A percentile compares a stretch with the other conserved stretches of the same genome.
These are phyloP conservation scores for Hemibagrus guttatus DNA, from an alignment of 2,797 vertebrate species.

Conservation along the genomic window DNA sequence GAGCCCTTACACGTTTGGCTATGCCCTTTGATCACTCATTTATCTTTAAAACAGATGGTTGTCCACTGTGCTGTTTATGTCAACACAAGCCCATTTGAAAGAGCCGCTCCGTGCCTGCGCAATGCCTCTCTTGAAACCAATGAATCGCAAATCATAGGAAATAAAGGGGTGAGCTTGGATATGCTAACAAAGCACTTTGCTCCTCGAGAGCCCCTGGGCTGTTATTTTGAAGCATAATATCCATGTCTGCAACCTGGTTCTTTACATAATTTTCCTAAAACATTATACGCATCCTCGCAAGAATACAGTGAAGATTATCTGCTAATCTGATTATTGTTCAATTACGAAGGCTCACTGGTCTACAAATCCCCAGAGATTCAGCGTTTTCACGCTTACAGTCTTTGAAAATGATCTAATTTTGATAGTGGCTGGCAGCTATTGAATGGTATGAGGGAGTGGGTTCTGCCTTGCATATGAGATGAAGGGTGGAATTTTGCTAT, in stretches of 20 bases:
- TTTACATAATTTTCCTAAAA: slow-evolving; percentile 64
- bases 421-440: slow-evolving; percentile 59
- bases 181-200: slow-evolving; percentile 54
- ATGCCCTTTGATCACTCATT: slow-evolving; percentile 80
- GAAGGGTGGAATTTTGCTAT: slow-evolving; percentile 63
- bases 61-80: slow-evolving; percentile 75
- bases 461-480: slow-evolving; percentile 61
- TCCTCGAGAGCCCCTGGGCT: slow-evolving; percentile 44
- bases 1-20: slow-evolving; percentile 74
- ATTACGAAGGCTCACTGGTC: slow-evolving; percentile 62
- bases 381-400: slow-evolving; percentile 53
- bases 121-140: slow-evolving; percentile 66
- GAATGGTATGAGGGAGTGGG: slow-evolving; percentile 58
- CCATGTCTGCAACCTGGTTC: slow-evolving; percentile 65
- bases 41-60: slow-evolving; percentile 81
- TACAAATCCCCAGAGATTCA: slow-evolving; percentile 59
- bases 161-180: slow-evolving; percentile 58
- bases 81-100: slow-evolving; percentile 70
- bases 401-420: slow-evolving; percentile 57
- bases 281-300: slow-evolving; percentile 60
- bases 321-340: slow-evolving; percentile 73
- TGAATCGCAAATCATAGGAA: slow-evolving; percentile 70
- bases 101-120: slow-evolving; percentile 57
- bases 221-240: slow-evolving; percentile 65
- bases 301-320: slow-evolving; percentile 69